Evolutionary conservation across 2,113 vertebrate species (phyloP), one percentile per base, ranked within the genome.

Genomic region (Pitta sordida): DNA sequence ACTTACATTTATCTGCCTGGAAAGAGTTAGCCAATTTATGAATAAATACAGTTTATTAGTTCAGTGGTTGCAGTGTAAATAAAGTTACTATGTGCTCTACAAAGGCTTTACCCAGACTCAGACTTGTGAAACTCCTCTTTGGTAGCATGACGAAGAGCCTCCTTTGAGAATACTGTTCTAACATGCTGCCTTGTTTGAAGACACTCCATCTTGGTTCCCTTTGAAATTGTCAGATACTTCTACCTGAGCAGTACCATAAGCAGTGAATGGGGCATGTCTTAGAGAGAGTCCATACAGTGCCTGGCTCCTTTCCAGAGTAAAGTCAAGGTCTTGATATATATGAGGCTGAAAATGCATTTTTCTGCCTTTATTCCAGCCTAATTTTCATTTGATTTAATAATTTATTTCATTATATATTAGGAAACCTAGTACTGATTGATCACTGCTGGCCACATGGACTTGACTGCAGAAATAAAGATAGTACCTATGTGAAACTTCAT

Each of bases 251-350:
- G 27, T 15, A 44, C 19, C 4, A 4, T 17, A 3, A 69, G 14
- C 21, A 43, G 18, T 3, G 30, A 22, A 37, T 0, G 3, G 69
- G 14, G 10, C 7, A 8, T 1, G 4, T 8, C 17, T 30, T 1
- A 4, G 39, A 37, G 32, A 48, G 5, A 52, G 23, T 6, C 7
- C 9, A 60, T 32, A 30, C 3, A n/a, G 12, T 23, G 21, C 10
- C 17, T 43, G 0, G 0, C 9, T 60, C 7, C 8, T 8, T 83
- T 15, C 15, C 6, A 14, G 0, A 36, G 14, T 44, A 70, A 88
- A 59, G 20, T 7, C 21, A 67, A 5, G 15, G 32, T 58, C 24
- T 56, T 65, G 16, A n/a, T 32, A 56, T 2, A 14, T 8, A 41
- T 41, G 39, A 15, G 22, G 23, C 21, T 80, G 36, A 44, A 88